Conservation (phyloP, 92 coral and sea anemone species). For the Desmophyllum pertusum region DNA sequence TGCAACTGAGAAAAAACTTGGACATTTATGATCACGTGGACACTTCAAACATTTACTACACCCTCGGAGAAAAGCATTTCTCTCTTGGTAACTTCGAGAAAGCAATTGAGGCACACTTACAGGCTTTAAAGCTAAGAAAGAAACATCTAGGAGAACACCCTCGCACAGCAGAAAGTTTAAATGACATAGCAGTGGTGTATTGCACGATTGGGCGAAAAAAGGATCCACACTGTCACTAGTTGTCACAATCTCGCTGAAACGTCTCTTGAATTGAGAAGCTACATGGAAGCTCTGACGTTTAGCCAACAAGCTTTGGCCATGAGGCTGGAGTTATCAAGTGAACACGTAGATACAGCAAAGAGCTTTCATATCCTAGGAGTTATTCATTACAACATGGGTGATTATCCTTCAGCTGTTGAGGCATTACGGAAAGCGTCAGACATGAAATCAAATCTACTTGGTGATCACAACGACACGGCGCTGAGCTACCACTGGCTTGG, state of each 20-base stretch:
- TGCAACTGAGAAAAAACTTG: not conserved
- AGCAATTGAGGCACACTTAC: no score
- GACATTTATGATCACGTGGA: not conserved
- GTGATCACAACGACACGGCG: conserved; percentile 3
- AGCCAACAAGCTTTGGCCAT: not conserved
- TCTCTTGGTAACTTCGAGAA: not conserved
- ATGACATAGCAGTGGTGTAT: no score
- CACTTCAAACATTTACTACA: not conserved
- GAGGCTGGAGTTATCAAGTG: not conserved
- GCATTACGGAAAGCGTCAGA: not conserved
- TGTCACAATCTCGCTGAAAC: no score
- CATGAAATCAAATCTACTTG: not conserved
- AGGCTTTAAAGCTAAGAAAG: no score
- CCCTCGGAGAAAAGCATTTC: not conserved
- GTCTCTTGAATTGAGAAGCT: not conserved
- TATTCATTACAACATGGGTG: not conserved
- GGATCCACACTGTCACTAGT: no score
- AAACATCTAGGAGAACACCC: no score
- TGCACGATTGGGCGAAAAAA: no score
- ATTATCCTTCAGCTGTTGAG: not conserved
- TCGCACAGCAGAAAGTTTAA: no score
- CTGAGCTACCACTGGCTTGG: not conserved
- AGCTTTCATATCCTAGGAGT: not conserved
- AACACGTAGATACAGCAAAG: not conserved
- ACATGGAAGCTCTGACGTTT: not conserved